Base-by-base conservation (phyloP, 2,888 invertebrate genomes). In the Ophion costatus region DNA sequence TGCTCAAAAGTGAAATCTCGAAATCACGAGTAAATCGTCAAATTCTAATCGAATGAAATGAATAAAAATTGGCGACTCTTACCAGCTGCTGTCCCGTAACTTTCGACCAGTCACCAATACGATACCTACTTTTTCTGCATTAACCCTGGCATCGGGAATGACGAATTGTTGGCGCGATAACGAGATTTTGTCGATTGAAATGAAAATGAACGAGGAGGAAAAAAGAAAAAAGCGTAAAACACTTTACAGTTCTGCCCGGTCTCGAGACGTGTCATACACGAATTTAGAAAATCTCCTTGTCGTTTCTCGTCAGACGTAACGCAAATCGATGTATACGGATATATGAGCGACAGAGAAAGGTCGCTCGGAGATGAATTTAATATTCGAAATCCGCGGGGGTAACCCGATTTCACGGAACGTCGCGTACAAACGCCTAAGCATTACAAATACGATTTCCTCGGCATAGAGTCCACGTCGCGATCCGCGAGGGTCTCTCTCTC, bases 351-450 rank as follows among this genome's bases (percentile, higher is more conserved):
- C 87, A 88, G 87, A 85, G 87, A 79, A 83, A 73, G 86, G 71
- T 76, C 85, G 78, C 81, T 83, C 77, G 78, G 87, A 90, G 89
- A 90, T 89, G 89, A 93, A 93, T 93, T 92, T 90, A 91, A 92
- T 92, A 92, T 92, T 92, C 91, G 78, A 89, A 89, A 89, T 90
- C 86, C 86, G 45, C 76, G 82, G 73, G 85, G 88, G 88, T 93
- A 93, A 93, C 89, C 87, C 90, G 92, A 93, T 93, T 93, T 92
- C 88, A 92, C 90, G 90, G 90, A 85, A 90, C 90, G 90, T 90
- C 91, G 89, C 88, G 81, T 87, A 86, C 88, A 87, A 89, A 89
- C 83, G 89, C 90, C 89, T 87, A 88, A 91, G 90, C 88, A 89
- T 90, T 91, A 90, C 88, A 91, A 92, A 91, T 92, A 89, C 90